phyloP scores from a whole-genome alignment of 2,888 invertebrate species.

The Oscheius sp. region DNA sequence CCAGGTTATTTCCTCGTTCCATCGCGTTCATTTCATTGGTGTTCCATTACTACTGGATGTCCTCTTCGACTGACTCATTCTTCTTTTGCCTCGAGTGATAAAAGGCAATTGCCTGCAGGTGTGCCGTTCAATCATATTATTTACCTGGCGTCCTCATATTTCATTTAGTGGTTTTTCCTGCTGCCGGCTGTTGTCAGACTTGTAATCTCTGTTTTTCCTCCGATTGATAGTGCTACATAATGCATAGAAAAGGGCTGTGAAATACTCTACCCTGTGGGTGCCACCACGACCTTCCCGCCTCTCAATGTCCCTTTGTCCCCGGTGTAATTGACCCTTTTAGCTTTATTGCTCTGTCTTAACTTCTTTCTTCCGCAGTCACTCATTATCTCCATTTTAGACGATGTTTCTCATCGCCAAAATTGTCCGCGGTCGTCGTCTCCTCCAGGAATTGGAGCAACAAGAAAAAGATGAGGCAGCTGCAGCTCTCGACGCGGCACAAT shows the following conservation, averaged over 20 bases:
- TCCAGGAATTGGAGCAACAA: constrained; percentile 70
- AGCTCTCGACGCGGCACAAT: constrained; percentile 40
- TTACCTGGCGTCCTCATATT: constrained; percentile 4
- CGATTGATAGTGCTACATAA: neutral
- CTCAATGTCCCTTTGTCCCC: neutral
- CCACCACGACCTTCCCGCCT: neutral
- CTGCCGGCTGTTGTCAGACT: too few species aligned
- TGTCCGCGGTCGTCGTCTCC: constrained; percentile 69
- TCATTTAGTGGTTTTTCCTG: neutral
- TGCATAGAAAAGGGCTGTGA: neutral
- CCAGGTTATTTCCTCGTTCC: neutral
- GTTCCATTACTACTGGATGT: constrained; percentile 1
- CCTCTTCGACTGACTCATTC: too few species aligned
- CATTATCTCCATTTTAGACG: neutral
- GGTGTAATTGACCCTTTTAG: neutral
- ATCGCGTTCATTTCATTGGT: too few species aligned
- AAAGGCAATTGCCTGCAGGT: too few species aligned
- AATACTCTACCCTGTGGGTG: too few species aligned
- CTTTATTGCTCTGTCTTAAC: neutral
- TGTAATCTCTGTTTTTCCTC: too few species aligned
- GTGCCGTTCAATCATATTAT: neutral
- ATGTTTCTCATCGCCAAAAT: constrained; percentile 72
- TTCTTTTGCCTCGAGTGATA: too few species aligned
- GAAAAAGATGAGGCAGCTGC: constrained; percentile 65
- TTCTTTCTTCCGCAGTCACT: neutral